Evolutionary conservation across 2,888 invertebrate species (phyloP).

Genomic region (Ichneumon xanthorius): DNA sequence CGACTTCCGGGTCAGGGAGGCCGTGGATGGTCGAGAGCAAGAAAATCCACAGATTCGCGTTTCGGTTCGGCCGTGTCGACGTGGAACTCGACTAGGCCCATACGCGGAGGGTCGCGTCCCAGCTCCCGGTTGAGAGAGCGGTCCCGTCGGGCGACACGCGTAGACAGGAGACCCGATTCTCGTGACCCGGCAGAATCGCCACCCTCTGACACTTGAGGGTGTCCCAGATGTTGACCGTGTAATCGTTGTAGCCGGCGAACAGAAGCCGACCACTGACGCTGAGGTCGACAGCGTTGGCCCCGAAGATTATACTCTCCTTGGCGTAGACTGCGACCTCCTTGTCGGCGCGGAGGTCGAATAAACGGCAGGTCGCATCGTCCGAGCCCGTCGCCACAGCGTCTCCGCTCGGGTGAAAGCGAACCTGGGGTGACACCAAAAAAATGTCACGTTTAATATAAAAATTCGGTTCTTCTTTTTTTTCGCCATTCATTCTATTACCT

Average conservation of each 20-base stretch:
- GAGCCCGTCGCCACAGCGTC: constrained; percentile 99
- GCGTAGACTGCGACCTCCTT: constrained; percentile 98
- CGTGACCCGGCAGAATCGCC: constrained; percentile 97
- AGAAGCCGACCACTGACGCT: constrained; percentile 97
- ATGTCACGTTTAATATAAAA: neutral
- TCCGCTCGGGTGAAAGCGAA: constrained; percentile 99
- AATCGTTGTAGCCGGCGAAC: constrained; percentile 99
- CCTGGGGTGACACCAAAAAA: constrained; percentile 82
- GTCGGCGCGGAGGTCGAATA: constrained; percentile 99
- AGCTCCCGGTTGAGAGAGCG: constrained; percentile 98
- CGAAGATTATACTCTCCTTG: constrained; percentile 99
- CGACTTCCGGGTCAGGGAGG: neutral
- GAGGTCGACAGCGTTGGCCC: constrained; percentile 98
- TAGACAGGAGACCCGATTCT: constrained; percentile 96
- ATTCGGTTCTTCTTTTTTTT: neutral
- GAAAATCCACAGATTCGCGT: neutral
- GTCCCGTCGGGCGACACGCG: constrained; percentile 99
- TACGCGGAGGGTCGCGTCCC: constrained; percentile 97
- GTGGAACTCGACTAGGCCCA: constrained; percentile 79
- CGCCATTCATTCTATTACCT: too few species aligned
- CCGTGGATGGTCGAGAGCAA: neutral
- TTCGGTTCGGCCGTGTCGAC: neutral
- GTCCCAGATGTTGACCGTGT: constrained; percentile 99
- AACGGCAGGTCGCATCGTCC: constrained; percentile 98
- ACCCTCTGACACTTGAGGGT: constrained; percentile 96